phyloP scores from a whole-genome alignment of 2,113 vertebrate genomes.

The Tautogolabrus adspersus region DNA sequence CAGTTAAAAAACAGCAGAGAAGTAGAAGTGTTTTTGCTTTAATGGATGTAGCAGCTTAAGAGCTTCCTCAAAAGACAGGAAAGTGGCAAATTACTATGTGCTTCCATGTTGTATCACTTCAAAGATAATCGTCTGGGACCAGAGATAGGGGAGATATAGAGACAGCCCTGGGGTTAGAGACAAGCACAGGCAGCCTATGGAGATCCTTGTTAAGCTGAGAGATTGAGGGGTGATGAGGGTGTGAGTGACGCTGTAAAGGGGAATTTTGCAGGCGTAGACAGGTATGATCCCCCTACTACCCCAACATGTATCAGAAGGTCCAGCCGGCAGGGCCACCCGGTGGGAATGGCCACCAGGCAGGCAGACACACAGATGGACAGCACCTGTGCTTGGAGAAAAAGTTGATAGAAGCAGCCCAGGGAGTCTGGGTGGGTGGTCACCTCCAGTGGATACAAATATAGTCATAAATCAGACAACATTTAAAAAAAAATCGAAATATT shows the following conservation, averaged over 20 bases:
- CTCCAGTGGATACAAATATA: constrained; percentile 22
- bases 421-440: constrained; percentile 73
- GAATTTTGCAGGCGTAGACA: constrained; percentile 71
- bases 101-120: constrained; percentile 68
- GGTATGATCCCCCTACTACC: constrained; percentile 56
- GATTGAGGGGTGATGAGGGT: constrained; percentile 64
- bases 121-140: constrained; percentile 62
- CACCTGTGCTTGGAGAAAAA: constrained; percentile 72
- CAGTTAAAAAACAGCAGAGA: constrained; percentile 22
- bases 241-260: constrained; percentile 51
- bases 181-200: constrained; percentile 53
- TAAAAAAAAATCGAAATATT: constrained; percentile 29
- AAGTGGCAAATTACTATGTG: constrained; percentile 73
- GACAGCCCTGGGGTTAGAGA: constrained; percentile 61
- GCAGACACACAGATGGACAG: constrained; percentile 78
- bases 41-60: constrained; percentile 33
- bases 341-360: constrained; percentile 66
- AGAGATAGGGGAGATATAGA: constrained; percentile 47
- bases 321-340: constrained; percentile 47
- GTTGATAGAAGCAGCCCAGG: constrained; percentile 31
- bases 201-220: constrained; percentile 52
- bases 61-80: constrained; percentile 61
- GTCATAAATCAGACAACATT: constrained; percentile 22
- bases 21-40: constrained; percentile 27
- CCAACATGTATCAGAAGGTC: constrained; percentile 33